phyloP scores from a whole-genome alignment of 2,113 vertebrate genomes.

The Dissostichus mawsoni region DNA sequence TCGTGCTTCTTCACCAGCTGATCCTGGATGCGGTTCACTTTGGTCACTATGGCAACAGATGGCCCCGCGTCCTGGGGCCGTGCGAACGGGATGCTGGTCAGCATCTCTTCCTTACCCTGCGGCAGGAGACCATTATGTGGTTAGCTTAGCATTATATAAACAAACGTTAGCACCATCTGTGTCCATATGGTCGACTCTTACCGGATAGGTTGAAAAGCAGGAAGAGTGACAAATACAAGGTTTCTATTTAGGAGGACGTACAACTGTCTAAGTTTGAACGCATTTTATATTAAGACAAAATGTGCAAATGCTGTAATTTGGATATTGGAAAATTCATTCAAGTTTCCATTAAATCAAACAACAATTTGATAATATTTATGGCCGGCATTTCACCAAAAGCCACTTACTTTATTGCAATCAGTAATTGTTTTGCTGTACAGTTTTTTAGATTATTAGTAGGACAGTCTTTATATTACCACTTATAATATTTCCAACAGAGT shows the following conservation, averaged over 20 bases:
- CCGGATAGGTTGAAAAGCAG: not conserved
- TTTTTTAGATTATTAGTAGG: too few species aligned
- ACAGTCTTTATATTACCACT: too few species aligned
- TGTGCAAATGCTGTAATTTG: not conserved
- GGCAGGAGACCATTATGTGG: constrained; percentile 16
- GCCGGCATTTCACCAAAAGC: too few species aligned
- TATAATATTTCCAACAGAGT: too few species aligned
- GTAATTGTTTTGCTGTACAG: too few species aligned
- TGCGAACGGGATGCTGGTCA: constrained; percentile 95
- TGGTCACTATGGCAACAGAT: constrained; percentile 96
- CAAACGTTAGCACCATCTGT: constrained; percentile 1
- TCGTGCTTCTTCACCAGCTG: constrained; percentile 97
- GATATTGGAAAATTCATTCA: not conserved
- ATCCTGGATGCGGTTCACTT: constrained; percentile 99
- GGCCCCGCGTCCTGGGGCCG: constrained; percentile 96
- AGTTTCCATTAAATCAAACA: not conserved
- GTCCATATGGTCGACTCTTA: not conserved
- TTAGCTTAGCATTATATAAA: not conserved
- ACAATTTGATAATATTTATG: not conserved
- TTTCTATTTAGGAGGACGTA: not conserved
- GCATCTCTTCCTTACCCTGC: constrained; percentile 94
- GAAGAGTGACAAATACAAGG: not conserved
- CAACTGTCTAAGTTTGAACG: not conserved
- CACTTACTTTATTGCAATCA: too few species aligned
- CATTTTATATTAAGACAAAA: not conserved